These are phyloP conservation scores for Oligia fasciuncula DNA, from an alignment of 2,888 invertebrate species.

Conservation along the genomic window DNA sequence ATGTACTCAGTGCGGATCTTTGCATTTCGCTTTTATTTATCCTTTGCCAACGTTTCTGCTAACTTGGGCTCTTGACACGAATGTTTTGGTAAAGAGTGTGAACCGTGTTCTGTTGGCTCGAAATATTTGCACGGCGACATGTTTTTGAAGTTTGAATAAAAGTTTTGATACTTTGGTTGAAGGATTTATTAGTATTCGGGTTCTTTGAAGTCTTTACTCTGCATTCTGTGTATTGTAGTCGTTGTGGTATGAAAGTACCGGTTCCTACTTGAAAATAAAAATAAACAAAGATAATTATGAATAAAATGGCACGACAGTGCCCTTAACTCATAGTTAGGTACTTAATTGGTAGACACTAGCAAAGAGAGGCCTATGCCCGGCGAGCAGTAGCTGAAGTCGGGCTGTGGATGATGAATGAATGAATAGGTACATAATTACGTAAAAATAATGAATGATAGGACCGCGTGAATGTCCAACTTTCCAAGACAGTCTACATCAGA, in stretches of 20 bases:
- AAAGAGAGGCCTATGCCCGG: background rate
- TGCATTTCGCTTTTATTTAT: conserved; percentile 72
- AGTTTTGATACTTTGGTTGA: conserved; percentile 36
- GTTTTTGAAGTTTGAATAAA: conserved; percentile 52
- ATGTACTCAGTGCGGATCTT: conserved; percentile 58
- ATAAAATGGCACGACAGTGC: background rate
- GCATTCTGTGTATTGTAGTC: background rate
- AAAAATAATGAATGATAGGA: background rate
- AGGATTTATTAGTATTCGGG: conserved; percentile 56
- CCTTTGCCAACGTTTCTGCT: conserved; percentile 64
- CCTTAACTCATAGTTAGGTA: background rate
- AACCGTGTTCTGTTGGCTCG: conserved; percentile 71
- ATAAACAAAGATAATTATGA: no score
- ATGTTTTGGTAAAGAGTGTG: conserved; percentile 73
- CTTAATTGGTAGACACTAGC: background rate
- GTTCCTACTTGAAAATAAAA: background rate
- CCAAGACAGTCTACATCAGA: conserved; percentile 38
- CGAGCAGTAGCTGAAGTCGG: background rate
- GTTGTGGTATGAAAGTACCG: no score
- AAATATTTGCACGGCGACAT: conserved; percentile 72
- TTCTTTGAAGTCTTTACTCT: background rate
- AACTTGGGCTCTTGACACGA: conserved; percentile 71
- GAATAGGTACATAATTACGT: background rate
- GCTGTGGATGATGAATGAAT: background rate
- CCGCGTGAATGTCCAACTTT: background rate